These are phyloP conservation scores for Campylomormyrus numenius DNA, from an alignment of 2,113 vertebrate species.

Conservation along the genomic window DNA sequence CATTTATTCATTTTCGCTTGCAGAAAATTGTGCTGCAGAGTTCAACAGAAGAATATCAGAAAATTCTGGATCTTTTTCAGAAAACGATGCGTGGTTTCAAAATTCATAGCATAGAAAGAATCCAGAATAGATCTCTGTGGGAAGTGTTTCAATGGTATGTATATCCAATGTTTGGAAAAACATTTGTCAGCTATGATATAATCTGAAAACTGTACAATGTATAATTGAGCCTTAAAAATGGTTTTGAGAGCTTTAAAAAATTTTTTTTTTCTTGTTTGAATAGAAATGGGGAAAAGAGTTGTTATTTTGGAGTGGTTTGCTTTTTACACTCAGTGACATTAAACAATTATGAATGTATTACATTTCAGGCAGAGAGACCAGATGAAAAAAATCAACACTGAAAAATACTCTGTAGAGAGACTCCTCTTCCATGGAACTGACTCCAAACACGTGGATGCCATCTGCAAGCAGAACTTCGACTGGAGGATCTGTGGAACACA, in stretches of 20 bases:
- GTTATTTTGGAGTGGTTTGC: background rate
- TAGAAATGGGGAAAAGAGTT: background rate
- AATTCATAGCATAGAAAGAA: slow-evolving; percentile 47
- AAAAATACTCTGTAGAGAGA: slow-evolving; percentile 42
- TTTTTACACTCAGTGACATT: background rate
- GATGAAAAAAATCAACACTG: slow-evolving; percentile 59
- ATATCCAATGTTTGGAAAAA: background rate
- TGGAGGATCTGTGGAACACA: slow-evolving; percentile 67
- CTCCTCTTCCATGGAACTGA: slow-evolving; percentile 66
- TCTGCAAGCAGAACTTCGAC: slow-evolving; percentile 68
- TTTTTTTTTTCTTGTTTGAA: background rate
- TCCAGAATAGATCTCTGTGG: slow-evolving; percentile 63
- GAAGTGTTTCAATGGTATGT: slow-evolving; percentile 59
- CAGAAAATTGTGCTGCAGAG: slow-evolving; percentile 41
- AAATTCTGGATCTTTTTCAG: slow-evolving; percentile 45
- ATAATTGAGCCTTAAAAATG: background rate
- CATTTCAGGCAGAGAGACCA: slow-evolving; percentile 64
- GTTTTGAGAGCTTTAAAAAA: background rate
- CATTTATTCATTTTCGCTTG: background rate
- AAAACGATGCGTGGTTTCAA: slow-evolving; percentile 46
- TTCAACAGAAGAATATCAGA: slow-evolving; percentile 42
- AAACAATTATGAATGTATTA: background rate
- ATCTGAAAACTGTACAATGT: background rate
- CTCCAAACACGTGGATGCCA: slow-evolving; percentile 35
- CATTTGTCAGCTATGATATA: background rate